These are phyloP conservation scores for Megalopta genalis DNA, from an alignment of 1,140 invertebrate genomes.

Conservation along the genomic window DNA sequence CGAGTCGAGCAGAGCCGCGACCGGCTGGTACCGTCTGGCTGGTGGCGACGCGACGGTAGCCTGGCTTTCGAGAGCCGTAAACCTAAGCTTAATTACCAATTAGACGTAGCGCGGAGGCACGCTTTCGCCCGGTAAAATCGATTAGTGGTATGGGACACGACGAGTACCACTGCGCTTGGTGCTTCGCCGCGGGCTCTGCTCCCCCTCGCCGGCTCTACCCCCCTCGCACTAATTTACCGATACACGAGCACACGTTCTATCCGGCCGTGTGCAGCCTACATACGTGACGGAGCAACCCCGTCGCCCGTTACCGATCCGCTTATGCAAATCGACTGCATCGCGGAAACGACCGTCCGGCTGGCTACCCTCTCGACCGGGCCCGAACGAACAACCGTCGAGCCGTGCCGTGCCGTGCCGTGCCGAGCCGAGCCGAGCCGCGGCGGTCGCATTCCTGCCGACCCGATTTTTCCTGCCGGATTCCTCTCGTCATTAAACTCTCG, in stretches of 20 bases:
- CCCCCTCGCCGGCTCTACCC: neutral
- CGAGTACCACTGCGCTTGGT: conserved; percentile 25
- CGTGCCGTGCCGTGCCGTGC: too few species aligned
- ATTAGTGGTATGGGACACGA: conserved; percentile 74
- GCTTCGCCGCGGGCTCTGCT: conserved; percentile 12
- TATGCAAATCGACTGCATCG: conserved; percentile 48
- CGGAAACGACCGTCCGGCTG: conserved; percentile 33
- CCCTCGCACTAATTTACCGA: conserved; percentile 39
- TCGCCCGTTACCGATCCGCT: conserved; percentile 25
- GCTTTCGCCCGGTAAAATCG: conserved; percentile 75
- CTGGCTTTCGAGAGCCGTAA: conserved; percentile 68
- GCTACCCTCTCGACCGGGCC: too few species aligned
- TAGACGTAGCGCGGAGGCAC: conserved; percentile 77
- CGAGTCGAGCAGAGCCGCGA: too few species aligned
- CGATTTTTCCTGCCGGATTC: too few species aligned
- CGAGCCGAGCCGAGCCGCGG: too few species aligned
- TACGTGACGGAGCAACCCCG: neutral
- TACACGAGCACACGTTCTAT: neutral
- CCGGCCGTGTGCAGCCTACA: neutral
- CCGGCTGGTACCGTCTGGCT: neutral
- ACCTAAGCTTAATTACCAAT: conserved; percentile 79
- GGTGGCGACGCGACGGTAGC: conserved; percentile 56
- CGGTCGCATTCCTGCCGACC: too few species aligned
- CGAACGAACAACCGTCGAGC: too few species aligned
- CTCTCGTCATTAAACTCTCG: too few species aligned